Percentiles rank a stretch among this genome's conserved stretches.
Conservation (phyloP, 2,113 vertebrate species). For the Dromaius novaehollandiae region DNA sequence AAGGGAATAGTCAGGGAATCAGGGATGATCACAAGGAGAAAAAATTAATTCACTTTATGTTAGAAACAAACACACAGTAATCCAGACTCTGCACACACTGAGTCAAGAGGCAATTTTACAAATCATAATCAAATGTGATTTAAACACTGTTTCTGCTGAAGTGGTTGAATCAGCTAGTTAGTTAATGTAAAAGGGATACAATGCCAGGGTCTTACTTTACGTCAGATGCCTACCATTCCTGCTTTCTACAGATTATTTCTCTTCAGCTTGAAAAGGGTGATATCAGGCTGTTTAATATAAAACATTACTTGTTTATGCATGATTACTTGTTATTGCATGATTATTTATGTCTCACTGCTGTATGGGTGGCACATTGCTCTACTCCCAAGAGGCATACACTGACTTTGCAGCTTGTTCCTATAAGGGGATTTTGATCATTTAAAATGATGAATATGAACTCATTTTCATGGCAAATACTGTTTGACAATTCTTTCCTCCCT, state of each 20-base stretch:
- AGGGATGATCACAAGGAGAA: neutral
- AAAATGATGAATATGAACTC: neutral
- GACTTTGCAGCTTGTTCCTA: conserved; percentile 4
- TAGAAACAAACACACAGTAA: neutral
- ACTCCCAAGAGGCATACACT: neutral
- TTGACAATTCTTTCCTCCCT: neutral
- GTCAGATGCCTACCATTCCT: neutral
- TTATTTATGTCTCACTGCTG: neutral
- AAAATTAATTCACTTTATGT: neutral
- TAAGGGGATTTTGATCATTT: neutral
- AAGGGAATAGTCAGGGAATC: neutral
- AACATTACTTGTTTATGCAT: neutral
- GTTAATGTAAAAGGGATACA: neutral
- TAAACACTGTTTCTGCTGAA: neutral
- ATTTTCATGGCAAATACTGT: neutral
- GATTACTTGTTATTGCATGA: neutral
- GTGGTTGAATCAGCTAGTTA: neutral
- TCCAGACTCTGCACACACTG: neutral
- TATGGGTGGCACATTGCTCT: neutral
- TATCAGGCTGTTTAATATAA: neutral
- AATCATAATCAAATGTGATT: conserved; percentile 6
- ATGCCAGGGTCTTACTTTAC: neutral
- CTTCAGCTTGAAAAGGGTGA: neutral
- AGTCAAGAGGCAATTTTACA: conserved; percentile 1
- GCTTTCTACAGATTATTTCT: neutral